Conservation (phyloP, 2,797 vertebrate genomes). For the Huso huso region DNA sequence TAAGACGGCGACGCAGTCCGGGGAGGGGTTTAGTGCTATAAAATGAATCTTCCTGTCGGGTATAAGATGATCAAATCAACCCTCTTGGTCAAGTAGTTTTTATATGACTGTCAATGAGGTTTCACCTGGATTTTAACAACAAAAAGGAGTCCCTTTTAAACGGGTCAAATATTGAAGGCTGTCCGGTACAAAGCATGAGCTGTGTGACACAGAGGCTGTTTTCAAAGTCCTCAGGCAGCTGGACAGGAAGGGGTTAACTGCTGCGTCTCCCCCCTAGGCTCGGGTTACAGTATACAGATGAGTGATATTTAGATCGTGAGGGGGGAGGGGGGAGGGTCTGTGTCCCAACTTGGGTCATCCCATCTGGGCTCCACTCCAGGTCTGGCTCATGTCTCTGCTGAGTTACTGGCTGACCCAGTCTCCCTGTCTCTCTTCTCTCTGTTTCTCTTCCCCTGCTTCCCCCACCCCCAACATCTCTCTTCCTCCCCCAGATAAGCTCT, state of each 20-base stretch:
- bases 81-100: too few relatives aligned
- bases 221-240: too few relatives aligned
- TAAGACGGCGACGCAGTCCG: too few relatives aligned
- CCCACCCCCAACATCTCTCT: neutral
- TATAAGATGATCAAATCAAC: too few relatives aligned
- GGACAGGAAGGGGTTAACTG: slow-evolving; percentile 27
- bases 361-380: slow-evolving; percentile 25
- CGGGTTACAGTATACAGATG: slow-evolving; percentile 37
- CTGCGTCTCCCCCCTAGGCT: slow-evolving; percentile 26
- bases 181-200: too few relatives aligned
- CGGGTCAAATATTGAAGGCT: too few relatives aligned
- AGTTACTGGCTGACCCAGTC: slow-evolving; percentile 23
- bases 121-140: too few relatives aligned
- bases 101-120: too few relatives aligned
- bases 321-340: slow-evolving; percentile 18
- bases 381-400: slow-evolving; percentile 16
- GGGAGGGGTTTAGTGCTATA: too few relatives aligned
- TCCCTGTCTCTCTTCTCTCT: accelerated
- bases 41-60: too few relatives aligned
- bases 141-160: too few relatives aligned
- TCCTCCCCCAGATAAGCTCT: slow-evolving; percentile 76
- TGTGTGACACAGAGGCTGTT: too few relatives aligned
- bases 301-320: slow-evolving; percentile 51
- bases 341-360: slow-evolving; percentile 14
- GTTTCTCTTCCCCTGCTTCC: neutral